These are phyloP conservation scores for Gandaritis pyraliata DNA, from an alignment of 2,888 invertebrate genomes.

Conservation along the genomic window DNA sequence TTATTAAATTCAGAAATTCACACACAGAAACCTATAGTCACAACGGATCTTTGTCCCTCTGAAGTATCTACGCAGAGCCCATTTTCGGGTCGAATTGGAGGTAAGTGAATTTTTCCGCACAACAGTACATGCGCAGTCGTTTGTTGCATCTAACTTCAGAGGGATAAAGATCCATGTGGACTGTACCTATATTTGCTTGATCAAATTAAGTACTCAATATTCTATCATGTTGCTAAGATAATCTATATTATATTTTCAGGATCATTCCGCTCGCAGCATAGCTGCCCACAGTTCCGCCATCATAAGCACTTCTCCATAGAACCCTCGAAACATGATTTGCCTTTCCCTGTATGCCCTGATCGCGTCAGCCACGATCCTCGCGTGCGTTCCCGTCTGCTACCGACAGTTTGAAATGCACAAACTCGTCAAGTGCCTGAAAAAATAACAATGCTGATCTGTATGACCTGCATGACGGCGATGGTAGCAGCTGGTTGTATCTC, in stretches of 20 bases:
- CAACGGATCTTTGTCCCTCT: too few species aligned
- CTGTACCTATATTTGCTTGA: too few species aligned
- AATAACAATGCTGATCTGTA: conserved; percentile 64
- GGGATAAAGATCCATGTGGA: too few species aligned
- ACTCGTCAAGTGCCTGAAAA: conserved; percentile 64
- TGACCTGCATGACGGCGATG: conserved; percentile 58
- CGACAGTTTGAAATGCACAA: conserved; percentile 62
- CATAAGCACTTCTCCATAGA: conserved; percentile 1
- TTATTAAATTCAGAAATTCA: too few species aligned
- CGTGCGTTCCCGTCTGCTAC: conserved; percentile 73
- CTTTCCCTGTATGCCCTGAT: conserved; percentile 71
- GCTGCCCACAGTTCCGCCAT: conserved; percentile 20
- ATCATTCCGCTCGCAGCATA: conserved; percentile 16
- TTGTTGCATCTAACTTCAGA: too few species aligned
- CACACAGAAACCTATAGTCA: too few species aligned
- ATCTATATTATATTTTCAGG: conserved; percentile 22
- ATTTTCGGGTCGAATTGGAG: too few species aligned
- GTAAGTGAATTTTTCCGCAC: too few species aligned
- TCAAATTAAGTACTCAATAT: too few species aligned
- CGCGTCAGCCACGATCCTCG: conserved; percentile 69
- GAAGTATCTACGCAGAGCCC: too few species aligned
- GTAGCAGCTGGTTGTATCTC: conserved; percentile 58
- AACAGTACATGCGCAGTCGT: too few species aligned
- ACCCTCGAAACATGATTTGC: conserved; percentile 71
- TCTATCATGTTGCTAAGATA: neutral